Base-by-base conservation (phyloP, 2,888 invertebrate species). In the Pelosia muscerda region DNA sequence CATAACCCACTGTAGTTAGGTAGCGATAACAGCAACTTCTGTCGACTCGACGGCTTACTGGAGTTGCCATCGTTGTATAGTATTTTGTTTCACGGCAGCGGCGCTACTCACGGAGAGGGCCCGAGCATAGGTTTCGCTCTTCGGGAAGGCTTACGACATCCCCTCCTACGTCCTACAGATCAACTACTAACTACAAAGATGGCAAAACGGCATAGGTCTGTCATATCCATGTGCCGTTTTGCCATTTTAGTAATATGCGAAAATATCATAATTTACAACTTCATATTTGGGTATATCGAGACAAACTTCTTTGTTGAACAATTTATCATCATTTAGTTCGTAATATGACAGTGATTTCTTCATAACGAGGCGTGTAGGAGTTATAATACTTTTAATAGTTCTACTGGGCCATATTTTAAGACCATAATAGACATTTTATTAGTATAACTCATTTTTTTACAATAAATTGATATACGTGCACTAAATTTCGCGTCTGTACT, bases 321-420 rank as follows among this genome's bases (percentile, higher is more conserved):
- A 61, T 72, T 74, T 70, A 66, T 74, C 72, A 70, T 76, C 59
- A 71, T 74, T 70, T 59, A 42, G 55, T 77, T 77, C 67, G 70
- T 74, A 76, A 74, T 65, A 26, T 63, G 55, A 58, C 56, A n/a
- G 49, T 49, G 70, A 56, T 64, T 60, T 56, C 54, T 62, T 65
- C 66, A 75, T 68, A 75, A 62, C n/a, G 54, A 22, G 28, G n/a
- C 11, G 22, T 62, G 78, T 78, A 72, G 78, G 79, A 66, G 78
- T 71, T 63, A 57, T 58, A 67, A 69, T 70, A 70, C 63, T 81
- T 81, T 73, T 70, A 66, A 75, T 42, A 49, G 49, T 49, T 49
- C 49, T 49, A n/a, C 49, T 8, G n/a, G 49, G 8, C 49, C 49
- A n/a, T 49, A 49, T 49, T 49, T n/a, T 49, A 49, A 49, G 49